These are phyloP conservation scores for Fabriciana adippe DNA, from an alignment of 2,888 invertebrate species.

Conservation along the genomic window DNA sequence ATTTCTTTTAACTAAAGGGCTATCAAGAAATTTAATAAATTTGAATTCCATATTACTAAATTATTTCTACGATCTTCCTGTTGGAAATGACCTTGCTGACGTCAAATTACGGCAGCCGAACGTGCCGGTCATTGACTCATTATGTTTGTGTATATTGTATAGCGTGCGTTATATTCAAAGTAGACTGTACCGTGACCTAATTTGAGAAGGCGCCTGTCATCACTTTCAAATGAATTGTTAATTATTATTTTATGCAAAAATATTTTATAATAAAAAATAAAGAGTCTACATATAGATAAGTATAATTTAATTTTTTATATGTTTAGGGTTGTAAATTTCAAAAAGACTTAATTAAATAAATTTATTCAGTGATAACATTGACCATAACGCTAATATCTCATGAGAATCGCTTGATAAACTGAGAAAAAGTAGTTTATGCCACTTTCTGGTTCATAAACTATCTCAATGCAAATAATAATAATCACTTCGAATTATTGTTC, in stretches of 20 bases:
- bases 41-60: background rate
- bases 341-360: too few species aligned
- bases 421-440: too few species aligned
- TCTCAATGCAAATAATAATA: too few species aligned
- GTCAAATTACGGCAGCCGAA: constrained; percentile 47
- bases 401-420: too few species aligned
- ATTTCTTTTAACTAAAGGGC: background rate
- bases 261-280: too few species aligned
- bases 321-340: too few species aligned
- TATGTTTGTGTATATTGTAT: constrained; percentile 36
- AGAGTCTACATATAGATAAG: too few species aligned
- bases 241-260: too few species aligned
- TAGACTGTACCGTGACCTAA: constrained; percentile 61
- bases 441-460: too few species aligned
- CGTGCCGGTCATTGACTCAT: constrained; percentile 64
- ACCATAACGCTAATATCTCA: too few species aligned
- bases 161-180: constrained; percentile 54
- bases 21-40: background rate
- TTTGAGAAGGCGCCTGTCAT: constrained; percentile 40
- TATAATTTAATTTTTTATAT: background rate
- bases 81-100: constrained; percentile 63
- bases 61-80: constrained; percentile 29
- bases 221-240: background rate
- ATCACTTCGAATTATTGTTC: too few species aligned
- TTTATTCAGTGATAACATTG: too few species aligned